These are phyloP conservation scores for Gallinago media DNA, from an alignment of 2,113 vertebrate species.

Conservation along the genomic window DNA sequence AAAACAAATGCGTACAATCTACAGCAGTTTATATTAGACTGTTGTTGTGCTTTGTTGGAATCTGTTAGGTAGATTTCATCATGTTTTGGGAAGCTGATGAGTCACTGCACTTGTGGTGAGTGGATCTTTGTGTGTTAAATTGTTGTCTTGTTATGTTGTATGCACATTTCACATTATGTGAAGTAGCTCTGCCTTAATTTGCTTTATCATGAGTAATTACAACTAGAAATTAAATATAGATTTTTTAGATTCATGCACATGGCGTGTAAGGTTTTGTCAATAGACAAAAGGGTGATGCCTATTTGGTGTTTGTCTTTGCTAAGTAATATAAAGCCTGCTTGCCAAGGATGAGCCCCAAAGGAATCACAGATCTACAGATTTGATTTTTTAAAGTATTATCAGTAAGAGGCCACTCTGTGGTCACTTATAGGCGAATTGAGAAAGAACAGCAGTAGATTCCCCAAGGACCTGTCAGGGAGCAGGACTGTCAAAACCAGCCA, in stretches of 20 bases:
- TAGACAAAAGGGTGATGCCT: not conserved
- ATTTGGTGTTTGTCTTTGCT: not conserved
- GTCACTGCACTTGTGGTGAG: not conserved
- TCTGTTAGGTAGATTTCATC: not conserved
- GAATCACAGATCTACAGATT: not conserved
- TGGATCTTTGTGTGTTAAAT: not conserved
- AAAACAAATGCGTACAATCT: not conserved
- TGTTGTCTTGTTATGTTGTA: not conserved
- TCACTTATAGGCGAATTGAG: rapidly evolving
- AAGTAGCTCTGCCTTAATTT: not conserved
- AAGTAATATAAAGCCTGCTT: not conserved
- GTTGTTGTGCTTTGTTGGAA: not conserved
- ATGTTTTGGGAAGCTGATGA: not conserved
- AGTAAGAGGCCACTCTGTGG: not conserved
- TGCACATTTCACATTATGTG: not conserved
- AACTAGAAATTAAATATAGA: not conserved
- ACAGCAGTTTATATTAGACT: not conserved
- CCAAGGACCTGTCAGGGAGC: not conserved
- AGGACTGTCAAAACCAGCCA: not conserved
- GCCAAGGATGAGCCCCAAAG: not conserved
- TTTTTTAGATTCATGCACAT: not conserved
- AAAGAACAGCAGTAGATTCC: not conserved
- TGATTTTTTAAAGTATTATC: not conserved
- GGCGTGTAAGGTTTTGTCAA: not conserved
- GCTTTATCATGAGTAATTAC: not conserved